Evolutionary conservation across 2,797 vertebrate species (phyloP).

Genomic region (Cyprinodon diabolis): DNA sequence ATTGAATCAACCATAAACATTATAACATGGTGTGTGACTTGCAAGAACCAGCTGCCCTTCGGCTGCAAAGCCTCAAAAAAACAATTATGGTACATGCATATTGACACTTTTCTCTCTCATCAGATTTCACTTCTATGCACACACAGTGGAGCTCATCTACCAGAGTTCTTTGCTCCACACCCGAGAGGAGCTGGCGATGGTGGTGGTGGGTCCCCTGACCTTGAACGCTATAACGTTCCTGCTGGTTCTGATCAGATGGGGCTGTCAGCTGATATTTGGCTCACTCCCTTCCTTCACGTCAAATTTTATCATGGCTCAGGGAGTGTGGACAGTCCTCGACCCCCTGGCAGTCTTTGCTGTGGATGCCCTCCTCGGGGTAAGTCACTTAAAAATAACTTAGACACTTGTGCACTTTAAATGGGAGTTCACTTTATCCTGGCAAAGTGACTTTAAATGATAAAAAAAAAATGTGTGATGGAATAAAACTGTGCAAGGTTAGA

Average conservation of each 20-base stretch:
- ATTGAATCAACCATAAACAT: constrained; percentile 46
- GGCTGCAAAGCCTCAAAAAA: constrained; percentile 41
- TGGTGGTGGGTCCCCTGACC: constrained; percentile 90
- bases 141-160: constrained; percentile 92
- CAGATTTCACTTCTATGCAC: constrained; percentile 86
- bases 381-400: constrained; percentile 94
- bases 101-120: constrained; percentile 57
- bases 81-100: constrained; percentile 38
- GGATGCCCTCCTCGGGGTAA: constrained; percentile 97
- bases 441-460: constrained; percentile 84
- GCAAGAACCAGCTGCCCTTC: constrained; percentile 37
- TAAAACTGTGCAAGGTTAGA: constrained; percentile 58
- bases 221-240: constrained; percentile 86
- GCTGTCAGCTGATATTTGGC: constrained; percentile 93
- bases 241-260: constrained; percentile 95
- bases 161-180: constrained; percentile 88
- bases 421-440: constrained; percentile 86
- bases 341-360: constrained; percentile 94
- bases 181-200: constrained; percentile 89
- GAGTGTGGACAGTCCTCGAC: constrained; percentile 95
- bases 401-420: constrained; percentile 87
- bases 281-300: constrained; percentile 95
- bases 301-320: constrained; percentile 95
- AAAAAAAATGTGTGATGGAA: constrained; percentile 58
- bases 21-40: constrained; percentile 36